Evolutionary conservation across 92 coral and sea anemone species (phyloP).

Genomic region (Zoanthus solanderi): DNA sequence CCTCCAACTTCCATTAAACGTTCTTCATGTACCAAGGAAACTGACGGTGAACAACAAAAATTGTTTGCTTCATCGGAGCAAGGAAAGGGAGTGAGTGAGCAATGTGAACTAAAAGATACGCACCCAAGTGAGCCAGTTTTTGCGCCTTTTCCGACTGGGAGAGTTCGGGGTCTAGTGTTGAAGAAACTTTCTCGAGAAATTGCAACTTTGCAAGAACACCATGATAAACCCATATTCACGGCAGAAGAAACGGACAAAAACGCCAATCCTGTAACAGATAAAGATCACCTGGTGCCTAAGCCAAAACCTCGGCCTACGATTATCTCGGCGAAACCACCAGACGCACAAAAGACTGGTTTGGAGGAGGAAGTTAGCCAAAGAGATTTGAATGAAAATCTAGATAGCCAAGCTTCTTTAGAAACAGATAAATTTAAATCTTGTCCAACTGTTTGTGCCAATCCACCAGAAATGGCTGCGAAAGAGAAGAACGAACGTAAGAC

Average conservation of each 20-base stretch:
- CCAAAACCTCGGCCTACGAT: conserved; percentile 64
- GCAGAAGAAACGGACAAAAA: conserved; percentile 27
- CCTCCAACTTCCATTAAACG: background rate
- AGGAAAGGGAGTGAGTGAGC: conserved; percentile 38
- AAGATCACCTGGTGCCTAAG: conserved; percentile 23
- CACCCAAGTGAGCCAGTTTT: conserved; percentile 15
- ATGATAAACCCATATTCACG: conserved; percentile 16
- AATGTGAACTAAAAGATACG: background rate
- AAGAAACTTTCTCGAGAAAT: conserved; percentile 32
- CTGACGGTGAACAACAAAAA: background rate
- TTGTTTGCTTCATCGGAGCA: background rate
- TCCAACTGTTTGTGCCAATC: conserved; percentile 62
- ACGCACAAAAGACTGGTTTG: conserved; percentile 29
- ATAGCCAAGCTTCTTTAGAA: conserved; percentile 34
- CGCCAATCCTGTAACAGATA: conserved; percentile 5
- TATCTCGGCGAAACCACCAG: conserved; percentile 58
- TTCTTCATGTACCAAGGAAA: background rate
- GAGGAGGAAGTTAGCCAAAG: background rate
- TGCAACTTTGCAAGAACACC: conserved; percentile 34
- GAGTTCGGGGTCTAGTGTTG: conserved; percentile 45
- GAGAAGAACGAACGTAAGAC: background rate
- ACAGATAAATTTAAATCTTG: conserved; percentile 45
- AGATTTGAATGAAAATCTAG: conserved; percentile 3
- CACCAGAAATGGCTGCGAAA: conserved; percentile 32
- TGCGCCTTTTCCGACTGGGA: conserved; percentile 33